phyloP scores from a whole-genome alignment of 2,113 vertebrate species.

The Zosterops hypoxanthus region DNA sequence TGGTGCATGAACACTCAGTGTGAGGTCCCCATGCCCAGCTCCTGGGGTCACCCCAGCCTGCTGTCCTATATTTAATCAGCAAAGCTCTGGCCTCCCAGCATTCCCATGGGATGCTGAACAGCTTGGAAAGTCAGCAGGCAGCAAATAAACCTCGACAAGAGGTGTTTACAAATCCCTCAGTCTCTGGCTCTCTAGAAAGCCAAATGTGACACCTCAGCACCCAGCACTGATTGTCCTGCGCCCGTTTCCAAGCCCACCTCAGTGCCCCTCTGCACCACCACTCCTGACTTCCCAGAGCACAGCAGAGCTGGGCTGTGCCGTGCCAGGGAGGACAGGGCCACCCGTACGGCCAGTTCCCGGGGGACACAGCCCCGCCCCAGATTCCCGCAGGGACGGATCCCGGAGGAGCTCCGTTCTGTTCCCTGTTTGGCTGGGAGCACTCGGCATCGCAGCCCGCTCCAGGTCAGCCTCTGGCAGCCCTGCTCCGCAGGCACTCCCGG shows the following conservation, averaged over 20 bases:
- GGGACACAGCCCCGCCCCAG: not conserved
- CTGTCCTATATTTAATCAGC: not conserved
- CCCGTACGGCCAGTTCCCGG: accelerated
- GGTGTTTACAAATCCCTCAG: not conserved
- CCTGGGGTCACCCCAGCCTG: not conserved
- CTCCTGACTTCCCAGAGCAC: accelerated
- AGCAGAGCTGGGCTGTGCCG: too few relatives aligned
- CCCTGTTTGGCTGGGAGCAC: accelerated
- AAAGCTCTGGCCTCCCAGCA: not conserved
- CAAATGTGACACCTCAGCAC: not conserved
- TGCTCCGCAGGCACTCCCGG: accelerated
- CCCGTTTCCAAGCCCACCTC: not conserved
- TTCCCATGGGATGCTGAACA: accelerated
- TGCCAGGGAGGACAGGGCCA: not conserved
- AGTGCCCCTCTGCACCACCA: not conserved
- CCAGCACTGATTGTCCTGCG: not conserved
- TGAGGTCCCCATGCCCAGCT: not conserved
- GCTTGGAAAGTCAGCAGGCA: not conserved
- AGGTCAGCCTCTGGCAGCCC: not conserved
- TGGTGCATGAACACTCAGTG: accelerated
- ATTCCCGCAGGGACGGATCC: not conserved
- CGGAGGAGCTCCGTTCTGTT: not conserved
- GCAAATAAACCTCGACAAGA: not conserved
- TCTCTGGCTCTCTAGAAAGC: not conserved
- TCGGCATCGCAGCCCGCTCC: not conserved